phyloP scores from a whole-genome alignment of 2,797 vertebrate genomes.

The Ataeniobius toweri region DNA sequence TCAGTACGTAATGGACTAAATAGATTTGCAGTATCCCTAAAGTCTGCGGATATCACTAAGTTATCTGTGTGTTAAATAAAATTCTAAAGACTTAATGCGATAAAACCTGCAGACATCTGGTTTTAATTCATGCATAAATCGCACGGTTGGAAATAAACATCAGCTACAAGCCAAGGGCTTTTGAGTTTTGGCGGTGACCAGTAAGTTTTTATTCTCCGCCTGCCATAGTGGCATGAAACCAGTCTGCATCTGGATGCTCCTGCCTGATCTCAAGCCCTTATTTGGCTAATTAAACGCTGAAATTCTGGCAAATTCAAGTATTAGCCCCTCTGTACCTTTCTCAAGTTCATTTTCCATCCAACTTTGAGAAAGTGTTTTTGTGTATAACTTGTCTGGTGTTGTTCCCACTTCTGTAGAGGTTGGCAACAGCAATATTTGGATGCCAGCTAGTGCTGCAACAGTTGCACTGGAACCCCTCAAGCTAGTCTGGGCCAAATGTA shows the following conservation, averaged over 20 bases:
- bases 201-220: constrained; percentile 7
- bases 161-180: constrained; percentile 33
- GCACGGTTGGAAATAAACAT: constrained; percentile 37
- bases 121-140: constrained; percentile 29
- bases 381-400: constrained; percentile 72
- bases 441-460: constrained; percentile 90
- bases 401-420: constrained; percentile 88
- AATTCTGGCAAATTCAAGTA: constrained; percentile 39
- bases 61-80: background rate
- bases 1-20: background rate
- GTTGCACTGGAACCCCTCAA: constrained; percentile 96
- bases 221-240: constrained; percentile 43
- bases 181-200: constrained; percentile 41
- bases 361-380: constrained; percentile 41
- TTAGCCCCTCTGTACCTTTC: constrained; percentile 18
- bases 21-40: background rate
- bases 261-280: constrained; percentile 23
- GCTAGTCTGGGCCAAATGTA: constrained; percentile 99
- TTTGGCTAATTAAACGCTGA: constrained; percentile 47
- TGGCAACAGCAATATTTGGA: constrained; percentile 97
- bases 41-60: constrained; percentile 17
- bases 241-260: constrained; percentile 47
- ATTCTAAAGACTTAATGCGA: constrained; percentile 7
- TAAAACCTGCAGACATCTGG: constrained; percentile 38
- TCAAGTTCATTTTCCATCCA: constrained; percentile 36